Conservation (phyloP, 2,888 invertebrate species). For the Taphrorychus bicolor region DNA sequence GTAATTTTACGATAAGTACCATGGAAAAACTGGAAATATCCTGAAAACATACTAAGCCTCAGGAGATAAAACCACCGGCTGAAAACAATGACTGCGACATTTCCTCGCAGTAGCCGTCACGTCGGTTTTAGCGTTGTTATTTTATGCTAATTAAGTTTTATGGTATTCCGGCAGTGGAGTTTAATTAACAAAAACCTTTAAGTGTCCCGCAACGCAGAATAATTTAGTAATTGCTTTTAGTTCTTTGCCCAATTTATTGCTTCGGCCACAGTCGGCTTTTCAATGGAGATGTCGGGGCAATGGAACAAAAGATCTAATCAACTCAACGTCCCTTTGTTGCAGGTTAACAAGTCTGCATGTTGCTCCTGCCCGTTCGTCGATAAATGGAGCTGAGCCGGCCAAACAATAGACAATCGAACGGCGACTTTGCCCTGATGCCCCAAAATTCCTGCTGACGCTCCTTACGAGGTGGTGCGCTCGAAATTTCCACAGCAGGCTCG, state of each 20-base stretch:
- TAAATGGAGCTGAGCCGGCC: neutral
- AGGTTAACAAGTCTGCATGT: neutral
- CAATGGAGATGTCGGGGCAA: neutral
- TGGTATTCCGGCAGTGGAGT: neutral
- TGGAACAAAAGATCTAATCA: neutral
- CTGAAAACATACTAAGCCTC: no score
- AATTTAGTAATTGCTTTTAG: neutral
- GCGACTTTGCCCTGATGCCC: no score
- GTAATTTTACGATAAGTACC: neutral
- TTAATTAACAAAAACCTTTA: conserved; percentile 2
- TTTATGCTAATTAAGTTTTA: conserved; percentile 1
- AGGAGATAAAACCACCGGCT: neutral
- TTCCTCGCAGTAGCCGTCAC: no score
- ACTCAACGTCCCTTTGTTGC: neutral
- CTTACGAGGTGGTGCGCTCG: neutral
- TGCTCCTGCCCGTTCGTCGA: neutral
- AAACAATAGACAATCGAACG: neutral
- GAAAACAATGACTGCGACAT: neutral
- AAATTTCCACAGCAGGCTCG: neutral
- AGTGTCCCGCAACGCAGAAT: neutral
- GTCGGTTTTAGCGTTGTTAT: neutral
- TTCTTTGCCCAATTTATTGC: neutral
- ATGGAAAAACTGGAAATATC: no score
- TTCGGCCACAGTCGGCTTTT: neutral
- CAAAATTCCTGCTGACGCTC: neutral